phyloP scores from a whole-genome alignment of 2,888 invertebrate genomes.

The Synanthedon myopaeformis region DNA sequence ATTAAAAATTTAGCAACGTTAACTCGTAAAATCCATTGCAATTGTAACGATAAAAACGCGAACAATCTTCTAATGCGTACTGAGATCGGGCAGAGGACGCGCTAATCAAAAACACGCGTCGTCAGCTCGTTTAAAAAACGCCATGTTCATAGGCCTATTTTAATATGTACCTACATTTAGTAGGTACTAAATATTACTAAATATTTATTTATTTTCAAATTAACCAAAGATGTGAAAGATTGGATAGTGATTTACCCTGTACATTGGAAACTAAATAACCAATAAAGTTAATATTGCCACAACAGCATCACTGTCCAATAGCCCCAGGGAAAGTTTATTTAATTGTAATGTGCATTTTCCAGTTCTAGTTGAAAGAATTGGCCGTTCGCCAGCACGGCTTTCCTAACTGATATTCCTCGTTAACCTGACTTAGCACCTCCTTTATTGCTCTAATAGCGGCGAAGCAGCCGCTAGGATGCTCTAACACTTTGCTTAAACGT shows the following conservation, averaged over 20 bases:
- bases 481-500: background rate
- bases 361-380: constrained; percentile 15
- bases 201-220: no score
- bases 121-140: no score
- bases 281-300: background rate
- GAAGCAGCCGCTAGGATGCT: constrained; percentile 1
- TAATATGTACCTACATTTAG: no score
- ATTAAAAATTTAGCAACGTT: background rate
- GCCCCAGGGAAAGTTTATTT: constrained; percentile 24
- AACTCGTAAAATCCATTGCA: background rate
- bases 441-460: constrained; percentile 20
- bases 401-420: constrained; percentile 17
- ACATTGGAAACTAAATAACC: no score
- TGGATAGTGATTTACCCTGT: no score
- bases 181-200: no score
- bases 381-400: constrained; percentile 18
- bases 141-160: no score
- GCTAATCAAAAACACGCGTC: no score
- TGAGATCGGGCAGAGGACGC: no score
- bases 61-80: no score
- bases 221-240: no score
- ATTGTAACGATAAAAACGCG: no score
- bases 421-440: constrained; percentile 28
- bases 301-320: background rate
- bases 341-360: constrained; percentile 30